A percentile compares a stretch with the other conserved stretches of the same genome.
phyloP scores from a whole-genome alignment of 2,113 vertebrate genomes.

The Petaurus breviceps region DNA sequence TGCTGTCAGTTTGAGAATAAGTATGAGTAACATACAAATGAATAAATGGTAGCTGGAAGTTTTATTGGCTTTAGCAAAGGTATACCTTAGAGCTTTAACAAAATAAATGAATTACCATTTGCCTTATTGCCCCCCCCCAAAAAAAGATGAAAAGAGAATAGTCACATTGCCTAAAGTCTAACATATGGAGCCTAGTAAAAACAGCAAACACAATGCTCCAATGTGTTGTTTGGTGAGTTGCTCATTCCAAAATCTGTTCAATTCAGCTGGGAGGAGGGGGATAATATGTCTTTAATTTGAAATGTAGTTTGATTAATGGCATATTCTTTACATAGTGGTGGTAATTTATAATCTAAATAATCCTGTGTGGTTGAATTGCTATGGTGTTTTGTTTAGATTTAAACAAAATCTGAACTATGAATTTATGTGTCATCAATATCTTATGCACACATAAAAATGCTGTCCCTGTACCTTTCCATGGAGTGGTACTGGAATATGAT shows the following conservation, averaged over 20 bases:
- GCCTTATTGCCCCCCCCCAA: constrained; percentile 62
- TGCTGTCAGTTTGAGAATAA: constrained; percentile 18
- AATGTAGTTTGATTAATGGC: constrained; percentile 34
- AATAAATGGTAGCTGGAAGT: constrained; percentile 45
- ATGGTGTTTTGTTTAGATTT: neutral
- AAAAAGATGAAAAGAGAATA: constrained; percentile 76
- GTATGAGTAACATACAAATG: constrained; percentile 31
- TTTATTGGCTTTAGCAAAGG: constrained; percentile 70
- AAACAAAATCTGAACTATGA: constrained; percentile 13
- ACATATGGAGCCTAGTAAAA: constrained; percentile 60
- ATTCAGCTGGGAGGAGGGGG: neutral
- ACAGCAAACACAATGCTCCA: constrained; percentile 10
- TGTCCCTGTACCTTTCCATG: neutral
- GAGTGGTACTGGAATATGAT: neutral
- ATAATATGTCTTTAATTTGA: constrained; percentile 16
- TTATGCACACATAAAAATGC: neutral
- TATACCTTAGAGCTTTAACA: constrained; percentile 67
- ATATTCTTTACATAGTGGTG: neutral
- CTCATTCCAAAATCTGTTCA: constrained; percentile 43
- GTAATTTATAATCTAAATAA: constrained; percentile 47
- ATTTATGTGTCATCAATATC: neutral
- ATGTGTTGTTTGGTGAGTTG: neutral
- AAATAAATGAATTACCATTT: constrained; percentile 74
- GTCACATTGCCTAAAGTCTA: constrained; percentile 66
- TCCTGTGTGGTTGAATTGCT: constrained; percentile 22